phyloP scores from a whole-genome alignment of 2,888 invertebrate species.

The Cantharis lateralis region DNA sequence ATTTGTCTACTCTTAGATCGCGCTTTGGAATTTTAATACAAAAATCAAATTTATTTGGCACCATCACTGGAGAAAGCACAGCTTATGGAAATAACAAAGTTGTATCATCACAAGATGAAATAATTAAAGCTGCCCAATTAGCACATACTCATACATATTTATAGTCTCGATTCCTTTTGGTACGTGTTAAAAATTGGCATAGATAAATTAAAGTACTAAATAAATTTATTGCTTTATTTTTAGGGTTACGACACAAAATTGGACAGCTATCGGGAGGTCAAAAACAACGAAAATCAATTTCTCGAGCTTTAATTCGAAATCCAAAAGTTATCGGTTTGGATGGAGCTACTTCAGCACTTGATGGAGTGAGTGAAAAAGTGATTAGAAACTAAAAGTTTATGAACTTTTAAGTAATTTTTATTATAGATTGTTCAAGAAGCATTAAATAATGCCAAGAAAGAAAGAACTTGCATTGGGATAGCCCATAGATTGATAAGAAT shows the following conservation, averaged over 20 bases:
- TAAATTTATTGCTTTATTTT: no score
- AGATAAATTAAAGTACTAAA: no score
- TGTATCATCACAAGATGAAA: slow-evolving; percentile 68
- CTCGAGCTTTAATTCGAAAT: slow-evolving; percentile 59
- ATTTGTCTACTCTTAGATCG: slow-evolving; percentile 60
- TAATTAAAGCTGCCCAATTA: slow-evolving; percentile 77
- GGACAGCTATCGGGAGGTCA: no score
- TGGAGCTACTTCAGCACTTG: slow-evolving; percentile 86
- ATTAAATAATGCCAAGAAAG: slow-evolving; percentile 77
- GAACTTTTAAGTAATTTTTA: background rate
- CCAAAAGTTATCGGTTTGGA: slow-evolving; percentile 79
- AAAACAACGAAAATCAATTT: no score
- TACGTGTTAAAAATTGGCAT: slow-evolving; percentile 52
- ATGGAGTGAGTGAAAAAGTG: slow-evolving; percentile 81
- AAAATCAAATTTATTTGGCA: slow-evolving; percentile 88
- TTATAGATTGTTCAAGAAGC: slow-evolving; percentile 78
- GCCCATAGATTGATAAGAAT: slow-evolving; percentile 86
- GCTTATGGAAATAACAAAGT: slow-evolving; percentile 84
- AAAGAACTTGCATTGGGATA: slow-evolving; percentile 84
- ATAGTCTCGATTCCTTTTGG: slow-evolving; percentile 75
- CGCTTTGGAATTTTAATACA: slow-evolving; percentile 90
- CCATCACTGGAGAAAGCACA: slow-evolving; percentile 88
- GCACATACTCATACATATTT: slow-evolving; percentile 89
- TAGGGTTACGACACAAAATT: no score
- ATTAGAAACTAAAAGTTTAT: background rate